A percentile compares a stretch with the other conserved stretches of the same genome.
Evolutionary conservation across 1,140 invertebrate genomes (phyloP).

Genomic region (Laupala kohalensis): DNA sequence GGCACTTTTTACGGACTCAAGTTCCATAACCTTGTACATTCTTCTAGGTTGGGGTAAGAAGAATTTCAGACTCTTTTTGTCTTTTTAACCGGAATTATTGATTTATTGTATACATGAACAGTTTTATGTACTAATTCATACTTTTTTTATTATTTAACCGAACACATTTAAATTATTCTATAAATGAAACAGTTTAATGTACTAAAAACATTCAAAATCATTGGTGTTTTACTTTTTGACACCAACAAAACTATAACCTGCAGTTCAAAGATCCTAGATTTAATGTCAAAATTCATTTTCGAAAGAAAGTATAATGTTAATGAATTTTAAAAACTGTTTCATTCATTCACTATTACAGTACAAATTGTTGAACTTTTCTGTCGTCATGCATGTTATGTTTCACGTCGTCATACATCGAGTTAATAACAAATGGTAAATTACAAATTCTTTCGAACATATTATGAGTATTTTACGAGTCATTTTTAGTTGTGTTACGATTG

Average conservation of each 20-base stretch:
- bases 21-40: constrained; percentile 45
- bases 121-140: not conserved
- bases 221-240: not conserved
- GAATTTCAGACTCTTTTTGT: not conserved
- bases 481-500: not conserved
- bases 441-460: not conserved
- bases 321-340: not conserved
- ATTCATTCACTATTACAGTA: not conserved
- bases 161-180: not conserved
- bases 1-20: constrained; percentile 47
- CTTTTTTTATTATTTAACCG: not conserved
- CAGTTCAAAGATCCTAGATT: too few relatives aligned
- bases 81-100: not conserved
- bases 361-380: not conserved
- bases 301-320: too few relatives aligned
- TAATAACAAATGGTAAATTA: not conserved
- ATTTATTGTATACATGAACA: not conserved
- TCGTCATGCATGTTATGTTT: not conserved
- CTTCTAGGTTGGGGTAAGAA: constrained; percentile 52
- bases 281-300: too few relatives aligned
- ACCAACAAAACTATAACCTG: too few relatives aligned
- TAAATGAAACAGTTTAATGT: not conserved
- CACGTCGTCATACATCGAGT: not conserved
- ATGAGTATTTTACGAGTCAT: not conserved
- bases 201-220: not conserved